Evolutionary conservation across 2,888 invertebrate species (phyloP), one percentile per base, ranked within the genome.

Genomic region (Athalia circularis): DNA sequence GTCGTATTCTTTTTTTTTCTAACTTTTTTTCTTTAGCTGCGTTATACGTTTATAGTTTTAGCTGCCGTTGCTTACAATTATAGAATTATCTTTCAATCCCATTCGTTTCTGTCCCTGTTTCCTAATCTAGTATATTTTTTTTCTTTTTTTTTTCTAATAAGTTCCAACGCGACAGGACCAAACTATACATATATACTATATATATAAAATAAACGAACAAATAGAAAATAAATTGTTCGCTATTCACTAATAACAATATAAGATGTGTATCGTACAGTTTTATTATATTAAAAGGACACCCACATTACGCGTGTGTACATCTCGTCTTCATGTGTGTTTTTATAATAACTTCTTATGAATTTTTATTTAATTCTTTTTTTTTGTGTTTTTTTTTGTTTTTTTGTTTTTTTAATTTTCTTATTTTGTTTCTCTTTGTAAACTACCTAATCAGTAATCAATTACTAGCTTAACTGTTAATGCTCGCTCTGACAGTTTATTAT

Each of bases 401-500:
- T 29, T 9, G 2, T 57, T 15, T 43, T 11, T 3, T 54, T n/a
- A 54, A 54, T 54, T 54, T 54, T 54, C 54, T 54, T 54, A 54
- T 7, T 54, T 54, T 54, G n/a, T 54, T 72, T 72, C 6, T 72
- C 59, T 59, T 72, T 59, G 57, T 72, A 52, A 48, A 72, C 75
- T 75, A 75, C 75, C 87, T 89, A 89, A 86, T 85, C 83, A 81
- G 85, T 88, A 88, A 89, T 88, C 84, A 86, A 85, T 87, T 87
- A 87, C 86, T 86, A 85, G 85, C 89, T 90, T 89, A 90, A 89
- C 82, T 83, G 85, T 88, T 84, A 89, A 88, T 83, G 89, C 89
- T 86, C 90, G 88, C 88, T 90, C 89, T 87, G 89, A 89, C 90
- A 89, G 88, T 86, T 87, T 85, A 84, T 85, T 83, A 81, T 82